Evolutionary conservation across 2,113 vertebrate genomes (phyloP).

Genomic region (Cervus canadensis): DNA sequence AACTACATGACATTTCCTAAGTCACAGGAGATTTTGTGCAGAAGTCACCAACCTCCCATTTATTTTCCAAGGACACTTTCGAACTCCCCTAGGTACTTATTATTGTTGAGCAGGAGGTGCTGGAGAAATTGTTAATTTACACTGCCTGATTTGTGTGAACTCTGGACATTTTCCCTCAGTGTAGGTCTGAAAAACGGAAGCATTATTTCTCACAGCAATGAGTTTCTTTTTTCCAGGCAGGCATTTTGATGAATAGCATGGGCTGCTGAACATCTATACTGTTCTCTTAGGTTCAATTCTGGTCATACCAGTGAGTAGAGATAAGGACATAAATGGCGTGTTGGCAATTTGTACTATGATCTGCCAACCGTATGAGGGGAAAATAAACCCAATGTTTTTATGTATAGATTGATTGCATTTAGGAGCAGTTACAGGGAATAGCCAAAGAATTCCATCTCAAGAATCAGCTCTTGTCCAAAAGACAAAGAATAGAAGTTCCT

Average conservation of each 20-base stretch:
- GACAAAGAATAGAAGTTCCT: not conserved
- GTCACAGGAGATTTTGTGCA: not conserved
- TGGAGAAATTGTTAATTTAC: constrained; percentile 41
- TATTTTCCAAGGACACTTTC: not conserved
- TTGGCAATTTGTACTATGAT: not conserved
- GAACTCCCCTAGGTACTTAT: not conserved
- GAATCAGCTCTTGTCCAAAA: not conserved
- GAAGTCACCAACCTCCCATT: not conserved
- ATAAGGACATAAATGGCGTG: not conserved
- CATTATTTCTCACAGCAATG: not conserved
- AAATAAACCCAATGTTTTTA: not conserved
- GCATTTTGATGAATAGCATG: constrained; percentile 34
- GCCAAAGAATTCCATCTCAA: not conserved
- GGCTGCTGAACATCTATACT: not conserved
- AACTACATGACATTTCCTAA: not conserved
- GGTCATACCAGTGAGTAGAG: not conserved
- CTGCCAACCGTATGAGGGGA: not conserved
- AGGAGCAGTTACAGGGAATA: not conserved
- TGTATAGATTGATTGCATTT: not conserved
- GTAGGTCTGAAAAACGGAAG: not conserved
- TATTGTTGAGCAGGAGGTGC: not conserved
- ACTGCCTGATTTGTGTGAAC: constrained; percentile 13
- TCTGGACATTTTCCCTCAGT: constrained; percentile 3
- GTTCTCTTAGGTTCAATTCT: constrained; percentile 24
- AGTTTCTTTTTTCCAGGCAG: not conserved